Percentiles rank a stretch among this genome's conserved stretches.
These are phyloP conservation scores for Drosophila murphyi DNA, from an alignment of 1,140 invertebrate genomes.

Conservation along the genomic window DNA sequence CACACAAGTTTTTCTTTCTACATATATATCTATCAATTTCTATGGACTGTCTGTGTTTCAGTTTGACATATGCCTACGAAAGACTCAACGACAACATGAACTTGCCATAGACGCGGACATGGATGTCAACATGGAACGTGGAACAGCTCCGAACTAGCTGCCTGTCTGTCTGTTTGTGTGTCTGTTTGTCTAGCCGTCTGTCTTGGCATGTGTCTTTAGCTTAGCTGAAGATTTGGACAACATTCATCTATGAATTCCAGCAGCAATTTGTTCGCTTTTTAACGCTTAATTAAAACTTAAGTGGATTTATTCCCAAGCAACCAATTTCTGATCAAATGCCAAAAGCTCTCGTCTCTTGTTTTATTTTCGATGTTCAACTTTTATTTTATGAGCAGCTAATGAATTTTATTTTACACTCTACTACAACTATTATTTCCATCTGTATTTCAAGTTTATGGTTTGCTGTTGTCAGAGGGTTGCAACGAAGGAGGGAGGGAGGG, in stretches of 20 bases:
- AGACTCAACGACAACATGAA: conserved; percentile 11
- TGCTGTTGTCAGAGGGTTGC: background rate
- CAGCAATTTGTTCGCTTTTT: conserved; percentile 59
- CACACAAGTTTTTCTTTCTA: background rate
- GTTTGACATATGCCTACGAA: conserved; percentile 38
- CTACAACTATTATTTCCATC: background rate
- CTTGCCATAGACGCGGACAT: conserved; percentile 41
- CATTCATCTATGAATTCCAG: conserved; percentile 27
- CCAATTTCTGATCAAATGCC: conserved; percentile 27
- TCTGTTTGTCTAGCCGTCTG: conserved; percentile 16
- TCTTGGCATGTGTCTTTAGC: conserved; percentile 22
- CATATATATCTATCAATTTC: conserved; percentile 29
- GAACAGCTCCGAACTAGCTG: conserved; percentile 10
- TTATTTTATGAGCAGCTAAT: conserved; percentile 44
- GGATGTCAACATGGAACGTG: conserved; percentile 24
- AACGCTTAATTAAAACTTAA: conserved; percentile 65
- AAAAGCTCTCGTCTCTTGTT: background rate
- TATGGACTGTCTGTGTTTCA: conserved; percentile 32
- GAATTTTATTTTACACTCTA: conserved; percentile 46
- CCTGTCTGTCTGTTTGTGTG: conserved; percentile 12
- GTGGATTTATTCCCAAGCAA: conserved; percentile 46
- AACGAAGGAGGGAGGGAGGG: background rate
- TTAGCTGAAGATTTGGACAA: background rate
- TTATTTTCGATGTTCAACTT: conserved; percentile 7
- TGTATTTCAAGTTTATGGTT: conserved; percentile 1